Conservation (phyloP, 2,797 vertebrate species). For the Oceanodroma leucorhoa region DNA sequence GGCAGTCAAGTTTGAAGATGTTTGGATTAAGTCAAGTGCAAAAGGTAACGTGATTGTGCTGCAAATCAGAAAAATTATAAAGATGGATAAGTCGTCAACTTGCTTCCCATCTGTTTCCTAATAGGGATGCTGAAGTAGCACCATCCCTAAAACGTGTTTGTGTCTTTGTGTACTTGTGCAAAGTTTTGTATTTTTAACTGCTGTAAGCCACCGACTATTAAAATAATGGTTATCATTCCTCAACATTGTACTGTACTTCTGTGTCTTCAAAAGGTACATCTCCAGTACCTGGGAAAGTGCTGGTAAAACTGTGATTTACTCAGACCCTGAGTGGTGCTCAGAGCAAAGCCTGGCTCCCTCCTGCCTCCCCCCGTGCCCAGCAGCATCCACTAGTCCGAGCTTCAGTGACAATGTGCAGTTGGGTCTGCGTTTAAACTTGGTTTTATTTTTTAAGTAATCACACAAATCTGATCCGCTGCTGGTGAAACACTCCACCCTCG, state of each 20-base stretch:
- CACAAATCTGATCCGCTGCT: neutral
- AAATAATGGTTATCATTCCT: neutral
- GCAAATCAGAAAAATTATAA: neutral
- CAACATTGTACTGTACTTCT: neutral
- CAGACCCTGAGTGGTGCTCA: neutral
- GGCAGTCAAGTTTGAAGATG: neutral
- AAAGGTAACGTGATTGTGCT: neutral
- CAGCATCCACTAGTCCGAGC: neutral
- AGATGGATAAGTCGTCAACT: neutral
- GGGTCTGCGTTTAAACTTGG: neutral
- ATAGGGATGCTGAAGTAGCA: neutral
- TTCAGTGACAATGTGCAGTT: accelerated
- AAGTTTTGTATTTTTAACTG: neutral
- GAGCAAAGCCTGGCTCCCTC: neutral
- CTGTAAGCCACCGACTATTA: neutral
- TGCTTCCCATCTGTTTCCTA: neutral
- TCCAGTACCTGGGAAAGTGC: neutral
- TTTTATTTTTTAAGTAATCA: neutral
- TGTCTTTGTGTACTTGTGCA: neutral
- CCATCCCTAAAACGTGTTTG: neutral
- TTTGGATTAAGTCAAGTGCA: neutral
- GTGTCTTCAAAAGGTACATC: neutral
- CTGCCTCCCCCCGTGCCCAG: neutral
- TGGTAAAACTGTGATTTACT: neutral
- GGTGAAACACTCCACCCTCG: neutral